Percentiles rank a stretch among this genome's conserved stretches.
Evolutionary conservation across 35 echinoderm and acorn worm genomes (phyloP).

Genomic region (Antedon bifida): DNA sequence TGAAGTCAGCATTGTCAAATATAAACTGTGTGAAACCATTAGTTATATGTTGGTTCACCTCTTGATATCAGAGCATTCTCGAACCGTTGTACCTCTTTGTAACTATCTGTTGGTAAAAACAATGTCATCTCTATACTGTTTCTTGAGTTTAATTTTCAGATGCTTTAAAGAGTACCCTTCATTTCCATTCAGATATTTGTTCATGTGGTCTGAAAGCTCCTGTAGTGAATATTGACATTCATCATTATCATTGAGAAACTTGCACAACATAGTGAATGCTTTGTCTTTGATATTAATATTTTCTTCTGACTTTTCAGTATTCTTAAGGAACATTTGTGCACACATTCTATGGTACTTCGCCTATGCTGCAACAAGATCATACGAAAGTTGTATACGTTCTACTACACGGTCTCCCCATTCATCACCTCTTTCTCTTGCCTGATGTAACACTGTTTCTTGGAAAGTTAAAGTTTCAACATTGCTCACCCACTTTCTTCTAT

Average conservation of each 20-base stretch:
- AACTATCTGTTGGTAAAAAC: conserved; percentile 15
- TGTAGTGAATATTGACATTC: conserved; percentile 30
- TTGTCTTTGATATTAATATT: background rate
- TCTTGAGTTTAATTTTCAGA: conserved; percentile 24
- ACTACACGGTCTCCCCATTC: conserved; percentile 5
- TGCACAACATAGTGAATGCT: conserved; percentile 16
- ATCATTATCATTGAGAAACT: conserved; percentile 30
- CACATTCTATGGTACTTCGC: conserved; percentile 26
- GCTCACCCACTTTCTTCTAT: background rate
- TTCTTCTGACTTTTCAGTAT: background rate
- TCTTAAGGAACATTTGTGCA: conserved; percentile 6
- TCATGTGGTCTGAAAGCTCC: conserved; percentile 19
- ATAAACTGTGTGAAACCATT: conserved; percentile 23
- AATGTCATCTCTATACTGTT: conserved; percentile 23
- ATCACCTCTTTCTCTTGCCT: too few species aligned
- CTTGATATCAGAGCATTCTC: background rate
- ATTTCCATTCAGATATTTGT: conserved; percentile 19
- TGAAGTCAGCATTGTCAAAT: conserved; percentile 33
- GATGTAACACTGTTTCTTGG: background rate
- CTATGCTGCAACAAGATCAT: conserved; percentile 24
- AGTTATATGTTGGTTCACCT: conserved; percentile 9
- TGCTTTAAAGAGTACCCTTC: conserved; percentile 18
- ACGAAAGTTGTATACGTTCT: background rate
- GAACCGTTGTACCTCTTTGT: conserved; percentile 22
- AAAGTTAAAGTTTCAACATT: background rate